phyloP scores from a whole-genome alignment of 2,113 vertebrate genomes.

The Halcyon senegalensis region DNA sequence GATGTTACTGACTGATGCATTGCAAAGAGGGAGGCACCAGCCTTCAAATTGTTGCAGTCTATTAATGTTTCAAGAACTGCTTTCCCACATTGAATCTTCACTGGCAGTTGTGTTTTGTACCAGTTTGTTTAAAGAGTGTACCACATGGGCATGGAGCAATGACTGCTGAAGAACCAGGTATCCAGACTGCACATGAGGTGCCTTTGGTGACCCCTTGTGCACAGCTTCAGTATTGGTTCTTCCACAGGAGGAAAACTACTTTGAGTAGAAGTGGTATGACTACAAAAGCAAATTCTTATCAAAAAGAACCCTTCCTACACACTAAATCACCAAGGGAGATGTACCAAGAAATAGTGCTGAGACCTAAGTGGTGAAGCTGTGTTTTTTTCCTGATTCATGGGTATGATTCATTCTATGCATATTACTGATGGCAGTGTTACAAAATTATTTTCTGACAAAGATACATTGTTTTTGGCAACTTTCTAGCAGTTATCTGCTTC shows the following conservation, averaged over 20 bases:
- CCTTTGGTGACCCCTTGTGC: not conserved
- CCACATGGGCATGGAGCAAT: not conserved
- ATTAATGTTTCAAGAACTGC: not conserved
- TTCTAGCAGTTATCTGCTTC: not conserved
- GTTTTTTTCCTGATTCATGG: not conserved
- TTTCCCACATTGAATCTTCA: not conserved
- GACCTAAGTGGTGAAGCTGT: not conserved
- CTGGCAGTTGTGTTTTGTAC: not conserved
- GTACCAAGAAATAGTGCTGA: not conserved
- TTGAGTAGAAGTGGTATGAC: no score
- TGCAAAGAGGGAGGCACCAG: not conserved
- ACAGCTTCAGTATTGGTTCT: not conserved
- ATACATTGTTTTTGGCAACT: not conserved
- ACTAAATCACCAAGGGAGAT: not conserved
- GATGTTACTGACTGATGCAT: rapidly evolving
- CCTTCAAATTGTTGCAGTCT: not conserved
- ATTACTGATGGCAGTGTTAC: not conserved
- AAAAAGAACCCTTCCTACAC: not conserved
- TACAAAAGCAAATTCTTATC: not conserved
- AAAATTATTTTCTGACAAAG: constrained; percentile 14
- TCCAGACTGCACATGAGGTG: not conserved
- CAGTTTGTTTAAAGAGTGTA: not conserved
- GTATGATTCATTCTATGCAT: not conserved
- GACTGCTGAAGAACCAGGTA: not conserved
- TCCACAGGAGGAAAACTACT: not conserved